Base-by-base conservation (phyloP, 2,888 invertebrate species). In the Saturnia pavonia region DNA sequence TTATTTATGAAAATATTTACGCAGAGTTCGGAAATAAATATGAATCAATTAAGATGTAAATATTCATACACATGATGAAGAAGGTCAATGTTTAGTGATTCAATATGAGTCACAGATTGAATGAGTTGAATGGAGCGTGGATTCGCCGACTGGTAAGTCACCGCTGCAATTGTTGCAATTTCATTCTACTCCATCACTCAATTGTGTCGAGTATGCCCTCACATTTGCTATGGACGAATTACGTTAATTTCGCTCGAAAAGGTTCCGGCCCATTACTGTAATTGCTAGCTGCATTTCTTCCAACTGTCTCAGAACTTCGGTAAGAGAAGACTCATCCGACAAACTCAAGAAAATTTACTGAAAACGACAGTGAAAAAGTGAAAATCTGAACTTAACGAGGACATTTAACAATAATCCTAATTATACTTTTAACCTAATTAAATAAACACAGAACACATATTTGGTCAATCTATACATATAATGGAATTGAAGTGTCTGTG, bases 401-500 rank as follows among this genome's bases (percentile, higher is more conserved):
- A 89, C 85, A 88, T 90, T 89, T 80, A 85, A 87, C 91, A 91
- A 92, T 92, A 91, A 91, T 89, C 89, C 89, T 92, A 92, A 94
- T 92, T 92, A 91, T 91, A 91, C 91, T 92, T 90, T 92, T 92
- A 92, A 92, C 90, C 90, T 92, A 94, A 94, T 93, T 92, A 89
- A 90, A 91, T 88, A 86, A 90, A 87, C 87, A 84, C 82, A 85
- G 77, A 77, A 82, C 11, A 9, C 22, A 22, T 22, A 8, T 54
- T 22, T 22, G 22, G 22, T n/a, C n/a, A 9, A 43, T n/a, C n/a
- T n/a, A n/a, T n/a, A n/a, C n/a, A n/a, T n/a, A n/a, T n/a, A n/a
- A n/a, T n/a, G n/a, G n/a, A n/a, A n/a, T n/a, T n/a, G n/a, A n/a
- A n/a, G n/a, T n/a, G n/a, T n/a, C n/a, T n/a, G n/a, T n/a, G n/a